Evolutionary conservation across 2,888 invertebrate genomes (phyloP).

Genomic region (Zele albiditarsus): DNA sequence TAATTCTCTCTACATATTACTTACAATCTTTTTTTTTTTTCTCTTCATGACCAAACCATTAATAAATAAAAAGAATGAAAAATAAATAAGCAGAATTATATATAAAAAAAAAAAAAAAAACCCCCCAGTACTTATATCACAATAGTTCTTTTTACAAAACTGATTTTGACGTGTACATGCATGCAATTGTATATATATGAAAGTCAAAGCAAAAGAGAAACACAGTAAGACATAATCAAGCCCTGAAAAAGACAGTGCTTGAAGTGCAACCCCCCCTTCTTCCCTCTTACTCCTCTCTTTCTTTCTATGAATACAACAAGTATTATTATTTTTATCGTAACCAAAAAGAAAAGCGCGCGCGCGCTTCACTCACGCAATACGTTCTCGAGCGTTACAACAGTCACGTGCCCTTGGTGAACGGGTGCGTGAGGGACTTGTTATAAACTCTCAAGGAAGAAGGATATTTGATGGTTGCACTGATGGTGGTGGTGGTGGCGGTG

Average conservation of each 20-base stretch:
- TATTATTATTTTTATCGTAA: conserved; percentile 19
- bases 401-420: conserved; percentile 29
- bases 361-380: conserved; percentile 10
- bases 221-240: background rate
- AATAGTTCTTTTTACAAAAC: background rate
- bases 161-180: background rate
- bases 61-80: background rate
- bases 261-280: background rate
- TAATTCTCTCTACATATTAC: no score
- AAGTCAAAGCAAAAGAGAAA: background rate
- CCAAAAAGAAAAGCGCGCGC: background rate
- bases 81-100: background rate
- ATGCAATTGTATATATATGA: background rate
- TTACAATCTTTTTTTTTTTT: no score
- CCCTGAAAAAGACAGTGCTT: conserved; percentile 15
- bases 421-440: conserved; percentile 24
- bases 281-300: background rate
- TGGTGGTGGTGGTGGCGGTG: background rate
- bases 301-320: conserved; percentile 9
- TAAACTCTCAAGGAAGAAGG: background rate
- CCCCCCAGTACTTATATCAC: background rate
- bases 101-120: no score
- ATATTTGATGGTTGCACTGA: background rate
- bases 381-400: conserved; percentile 16
- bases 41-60: background rate